Evolutionary conservation across 1,140 invertebrate genomes (phyloP).

Genomic region (Dendroctonus valens): DNA sequence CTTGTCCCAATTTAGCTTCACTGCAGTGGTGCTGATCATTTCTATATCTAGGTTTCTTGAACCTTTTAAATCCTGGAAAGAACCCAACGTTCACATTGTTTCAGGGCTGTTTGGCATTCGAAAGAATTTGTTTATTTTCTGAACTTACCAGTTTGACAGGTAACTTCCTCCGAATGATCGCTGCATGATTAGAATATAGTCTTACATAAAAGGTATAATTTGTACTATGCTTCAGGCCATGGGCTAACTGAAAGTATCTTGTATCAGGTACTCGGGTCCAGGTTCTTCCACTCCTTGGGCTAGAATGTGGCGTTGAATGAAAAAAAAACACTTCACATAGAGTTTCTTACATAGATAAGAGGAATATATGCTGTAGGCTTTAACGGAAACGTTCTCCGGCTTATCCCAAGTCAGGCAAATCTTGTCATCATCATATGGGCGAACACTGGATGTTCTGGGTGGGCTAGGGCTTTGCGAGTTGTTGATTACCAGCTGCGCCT

Average conservation of each 20-base stretch:
- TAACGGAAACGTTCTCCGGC: constrained; percentile 53
- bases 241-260: constrained; percentile 55
- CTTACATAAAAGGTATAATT: constrained; percentile 69
- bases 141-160: constrained; percentile 60
- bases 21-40: constrained; percentile 55
- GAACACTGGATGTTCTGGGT: constrained; percentile 57
- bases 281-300: constrained; percentile 49
- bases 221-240: constrained; percentile 61
- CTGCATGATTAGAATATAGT: constrained; percentile 61
- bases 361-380: constrained; percentile 65
- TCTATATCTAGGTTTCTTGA: constrained; percentile 58
- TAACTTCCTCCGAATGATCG: constrained; percentile 60
- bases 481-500: constrained; percentile 56
- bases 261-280: constrained; percentile 57
- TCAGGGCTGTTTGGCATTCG: not conserved
- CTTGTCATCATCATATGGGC: constrained; percentile 55
- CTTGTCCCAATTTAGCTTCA: constrained; percentile 61
- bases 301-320: constrained; percentile 13
- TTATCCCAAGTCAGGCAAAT: constrained; percentile 60
- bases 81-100: not conserved
- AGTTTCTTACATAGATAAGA: constrained; percentile 54
- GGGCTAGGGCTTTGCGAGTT: constrained; percentile 53
- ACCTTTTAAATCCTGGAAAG: constrained; percentile 58
- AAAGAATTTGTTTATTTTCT: not conserved
- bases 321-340: not conserved